Conservation (phyloP, 2,113 vertebrate species). For the Perca flavescens region DNA sequence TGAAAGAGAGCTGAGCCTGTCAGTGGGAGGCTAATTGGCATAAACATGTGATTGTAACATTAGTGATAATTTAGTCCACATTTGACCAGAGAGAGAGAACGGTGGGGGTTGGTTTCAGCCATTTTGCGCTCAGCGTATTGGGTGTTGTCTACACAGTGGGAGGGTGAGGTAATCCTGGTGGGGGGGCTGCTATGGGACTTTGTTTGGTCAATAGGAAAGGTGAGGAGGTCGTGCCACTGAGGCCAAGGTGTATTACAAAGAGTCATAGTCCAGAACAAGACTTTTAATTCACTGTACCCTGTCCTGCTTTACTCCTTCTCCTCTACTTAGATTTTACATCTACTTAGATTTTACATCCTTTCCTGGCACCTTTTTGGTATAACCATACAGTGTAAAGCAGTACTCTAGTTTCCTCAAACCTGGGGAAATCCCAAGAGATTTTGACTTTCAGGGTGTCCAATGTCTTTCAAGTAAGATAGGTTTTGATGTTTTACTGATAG, state of each 20-base stretch:
- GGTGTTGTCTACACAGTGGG: conserved; percentile 69
- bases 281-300: conserved; percentile 65
- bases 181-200: conserved; percentile 59
- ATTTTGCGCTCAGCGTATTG: conserved; percentile 48
- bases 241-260: conserved; percentile 61
- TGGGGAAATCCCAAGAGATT: conserved; percentile 24
- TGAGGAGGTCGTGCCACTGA: conserved; percentile 85
- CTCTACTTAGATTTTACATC: not conserved
- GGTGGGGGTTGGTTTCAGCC: conserved; percentile 40
- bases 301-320: not conserved
- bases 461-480: conserved; percentile 39
- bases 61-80: conserved; percentile 70
- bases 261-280: conserved; percentile 86
- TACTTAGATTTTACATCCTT: not conserved
- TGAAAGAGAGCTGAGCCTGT: conserved; percentile 47
- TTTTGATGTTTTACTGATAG: conserved; percentile 55
- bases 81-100: conserved; percentile 44
- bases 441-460: not conserved
- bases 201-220: conserved; percentile 89
- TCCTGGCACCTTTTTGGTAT: not conserved
- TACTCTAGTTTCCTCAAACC: conserved; percentile 8
- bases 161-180: conserved; percentile 64
- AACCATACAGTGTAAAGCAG: not conserved
- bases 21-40: conserved; percentile 77
- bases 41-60: conserved; percentile 72